Conservation (phyloP, 64 coral and sea anemone genomes). For the Acropora tenuis region DNA sequence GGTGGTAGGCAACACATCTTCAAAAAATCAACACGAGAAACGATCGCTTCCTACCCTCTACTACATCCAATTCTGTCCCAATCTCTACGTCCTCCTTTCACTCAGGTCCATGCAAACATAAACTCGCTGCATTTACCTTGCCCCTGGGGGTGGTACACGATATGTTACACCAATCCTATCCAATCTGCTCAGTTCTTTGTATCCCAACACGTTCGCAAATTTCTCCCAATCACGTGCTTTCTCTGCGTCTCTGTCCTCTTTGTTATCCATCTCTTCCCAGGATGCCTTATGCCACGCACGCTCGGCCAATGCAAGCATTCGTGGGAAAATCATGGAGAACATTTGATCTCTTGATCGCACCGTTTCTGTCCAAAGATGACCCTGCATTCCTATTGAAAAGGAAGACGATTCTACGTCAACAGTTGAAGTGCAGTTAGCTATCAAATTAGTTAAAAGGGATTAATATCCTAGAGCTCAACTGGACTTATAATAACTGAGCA, state of each 20-base stretch:
- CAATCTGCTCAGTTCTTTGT: constrained; percentile 58
- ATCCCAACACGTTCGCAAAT: constrained; percentile 64
- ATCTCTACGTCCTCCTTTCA: no score
- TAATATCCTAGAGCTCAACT: no score
- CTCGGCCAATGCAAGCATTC: constrained; percentile 62
- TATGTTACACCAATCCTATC: constrained; percentile 63
- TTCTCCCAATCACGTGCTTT: constrained; percentile 53
- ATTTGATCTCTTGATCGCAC: constrained; percentile 65
- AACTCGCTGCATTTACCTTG: constrained; percentile 5
- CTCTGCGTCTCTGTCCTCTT: constrained; percentile 42
- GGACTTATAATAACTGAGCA: no score
- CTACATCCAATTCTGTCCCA: no score
- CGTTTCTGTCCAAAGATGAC: constrained; percentile 75
- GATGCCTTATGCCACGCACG: constrained; percentile 79
- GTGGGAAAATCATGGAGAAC: constrained; percentile 71
- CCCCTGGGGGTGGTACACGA: constrained; percentile 51
- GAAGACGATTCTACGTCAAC: no score
- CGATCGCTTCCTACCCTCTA: no score
- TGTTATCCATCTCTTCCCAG: constrained; percentile 59
- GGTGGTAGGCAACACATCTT: no score
- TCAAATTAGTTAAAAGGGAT: no score
- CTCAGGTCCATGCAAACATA: background rate
- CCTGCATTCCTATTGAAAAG: constrained; percentile 57
- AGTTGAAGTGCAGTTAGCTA: no score
- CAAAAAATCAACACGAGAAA: no score